Percentiles rank a stretch among this genome's conserved stretches.
These are phyloP conservation scores for Cyrtorhinus lividipennis DNA, from an alignment of 1,140 invertebrate species.

Conservation along the genomic window DNA sequence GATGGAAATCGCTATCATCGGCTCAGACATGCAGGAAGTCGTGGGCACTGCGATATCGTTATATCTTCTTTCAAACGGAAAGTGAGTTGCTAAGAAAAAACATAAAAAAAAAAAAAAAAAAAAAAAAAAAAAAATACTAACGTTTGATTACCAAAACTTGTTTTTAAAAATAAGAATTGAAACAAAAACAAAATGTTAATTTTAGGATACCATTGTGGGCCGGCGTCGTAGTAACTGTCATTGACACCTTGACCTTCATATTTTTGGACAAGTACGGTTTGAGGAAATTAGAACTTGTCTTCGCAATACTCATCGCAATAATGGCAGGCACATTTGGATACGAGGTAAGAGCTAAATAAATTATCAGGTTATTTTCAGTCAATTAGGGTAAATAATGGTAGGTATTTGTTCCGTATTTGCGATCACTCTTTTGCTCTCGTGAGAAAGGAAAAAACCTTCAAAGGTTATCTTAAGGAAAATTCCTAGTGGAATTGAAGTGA, in stretches of 20 bases:
- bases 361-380: not conserved
- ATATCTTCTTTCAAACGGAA: slow-evolving; percentile 70
- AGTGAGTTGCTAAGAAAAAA: no score
- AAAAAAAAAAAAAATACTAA: no score
- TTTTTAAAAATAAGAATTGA: no score
- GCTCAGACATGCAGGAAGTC: slow-evolving; percentile 87
- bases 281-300: slow-evolving; percentile 75
- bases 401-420: not conserved
- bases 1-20: slow-evolving; percentile 89
- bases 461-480: no score
- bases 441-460: no score
- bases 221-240: slow-evolving; percentile 75
- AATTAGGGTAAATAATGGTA: slow-evolving; percentile 3
- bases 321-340: slow-evolving; percentile 88
- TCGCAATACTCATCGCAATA: slow-evolving; percentile 64
- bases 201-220: slow-evolving; percentile 68
- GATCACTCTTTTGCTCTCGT: not conserved
- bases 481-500: no score
- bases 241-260: slow-evolving; percentile 88
- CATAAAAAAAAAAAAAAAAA: no score
- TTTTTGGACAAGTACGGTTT: slow-evolving; percentile 83
- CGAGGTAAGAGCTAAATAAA: slow-evolving; percentile 44
- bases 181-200: slow-evolving; percentile 24
- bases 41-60: slow-evolving; percentile 84
- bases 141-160: no score